Evolutionary conservation across 2,113 vertebrate species (phyloP), one percentile per base, ranked within the genome.

Genomic region (Carassius carassius): DNA sequence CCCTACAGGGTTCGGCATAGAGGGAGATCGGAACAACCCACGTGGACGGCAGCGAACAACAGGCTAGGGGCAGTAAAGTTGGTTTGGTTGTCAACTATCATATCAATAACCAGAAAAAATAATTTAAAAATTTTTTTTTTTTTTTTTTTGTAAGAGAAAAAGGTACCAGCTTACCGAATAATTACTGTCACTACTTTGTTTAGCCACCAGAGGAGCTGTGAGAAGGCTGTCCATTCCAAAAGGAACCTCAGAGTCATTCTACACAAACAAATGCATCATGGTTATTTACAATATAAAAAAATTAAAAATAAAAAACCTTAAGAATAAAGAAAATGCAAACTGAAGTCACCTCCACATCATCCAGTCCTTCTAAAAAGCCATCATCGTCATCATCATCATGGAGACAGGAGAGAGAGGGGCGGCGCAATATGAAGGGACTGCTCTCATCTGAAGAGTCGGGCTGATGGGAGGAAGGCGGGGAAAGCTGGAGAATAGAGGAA

Each of bases 291-390:
- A 29, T 29, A n/a, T n/a, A n/a, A 29, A 29, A 29, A 35, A 67
- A 35, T 19, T 3, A 67, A 35, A 67, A 5, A 25, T 2, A 29
- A 29, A 29, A 29, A 29, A 29, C 29, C 29, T 2, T 29, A 12
- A 19, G 6, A 29, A 29, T 51, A 49, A 10, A 37, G 58, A 8
- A n/a, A 47, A 7, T 12, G 51, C 17, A 32, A 78, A 37, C 3
- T 35, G 29, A 17, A 11, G 16, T 32, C 35, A 92, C 94, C 91
- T 89, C 88, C n/a, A 96, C 94, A 58, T 95, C 96, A 11, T 98
- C 97, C 7, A 97, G 78, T 14, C 96, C 91, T 0, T 97, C 97
- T 65, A 97, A 89, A 91, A 99, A 99, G 1, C 97, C 97, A 54
- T 99, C 97, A 0, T 99, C 97, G 0, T 99, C 97, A 0, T 96